Evolutionary conservation across 1,140 invertebrate species (phyloP), one percentile per base, ranked within the genome.

Genomic region (Drosophila lowei): DNA sequence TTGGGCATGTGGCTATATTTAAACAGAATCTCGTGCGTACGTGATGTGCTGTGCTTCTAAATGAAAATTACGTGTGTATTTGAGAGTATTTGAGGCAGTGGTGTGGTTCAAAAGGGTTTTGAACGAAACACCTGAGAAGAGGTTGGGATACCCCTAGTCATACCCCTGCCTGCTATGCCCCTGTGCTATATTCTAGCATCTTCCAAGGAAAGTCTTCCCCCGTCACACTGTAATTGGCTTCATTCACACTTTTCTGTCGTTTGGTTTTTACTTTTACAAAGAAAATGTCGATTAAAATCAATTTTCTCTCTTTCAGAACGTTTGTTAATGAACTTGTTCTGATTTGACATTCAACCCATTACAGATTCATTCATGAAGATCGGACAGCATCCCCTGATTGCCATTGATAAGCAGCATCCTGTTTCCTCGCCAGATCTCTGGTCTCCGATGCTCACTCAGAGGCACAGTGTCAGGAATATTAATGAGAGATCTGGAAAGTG

Each of bases 11-110:
- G 78, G 74, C 81, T 72, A 59, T 72, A 88, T 88, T 88, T 88
- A 88, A 88, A 79, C 83, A 76, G 83, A 88, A 88, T 88, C 83
- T 88, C 83, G 83, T 88, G 83, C 83, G 83, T 88, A 88, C 83
- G 83, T 88, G 83, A 83, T 63, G 16, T 34, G 50, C 52, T 47
- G 53, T 21, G 42, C 30, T 60, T 63, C 58, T 28, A 59, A 55
- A 59, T 55, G 44, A 56, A 63, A 78, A 56, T 75, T 57, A 76
- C 38, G 58, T 60, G 57, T 55, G 49, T 53, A 68, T 60, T 28
- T 3, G 23, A 4, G 23, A 4, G 56, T 52, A 48, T 52, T 62
- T 49, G 43, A 43, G 18, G 30, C 68, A 81, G 63, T 13, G 74
- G 44, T 44, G 28, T 58, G 1, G 25, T 38, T 2, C 30, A 1